Evolutionary conservation across 2,888 invertebrate genomes (phyloP), one percentile per base, ranked within the genome.

Genomic region (Sacculina carcini): DNA sequence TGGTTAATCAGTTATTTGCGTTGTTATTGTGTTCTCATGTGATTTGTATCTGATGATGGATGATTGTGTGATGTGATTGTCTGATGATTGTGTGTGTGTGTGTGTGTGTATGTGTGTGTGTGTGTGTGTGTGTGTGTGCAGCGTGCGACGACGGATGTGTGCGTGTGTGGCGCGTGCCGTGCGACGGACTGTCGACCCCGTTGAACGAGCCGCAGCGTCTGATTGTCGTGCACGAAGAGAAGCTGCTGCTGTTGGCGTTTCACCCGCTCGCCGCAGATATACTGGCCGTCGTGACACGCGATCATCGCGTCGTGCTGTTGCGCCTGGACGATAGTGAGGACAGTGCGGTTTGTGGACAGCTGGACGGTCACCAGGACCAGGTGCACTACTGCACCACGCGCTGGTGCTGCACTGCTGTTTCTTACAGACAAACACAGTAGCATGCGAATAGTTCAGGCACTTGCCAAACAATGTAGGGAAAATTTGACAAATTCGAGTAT

Each of bases 141-240:
- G 86, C 81, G 28, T 86, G 86, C 61, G 92, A 90, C 61, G 86
- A 87, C 65, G 90, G 89, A 2, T 72, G 73, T 56, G 73, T 87
- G 26, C 73, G 78, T 55, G 67, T 85, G 54, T 87, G 86, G 86
- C 71, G 73, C 55, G 74, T 87, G 56, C 80, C 81, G 0, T 73
- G 74, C 6, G 72, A 67, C 16, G 81, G 78, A n/a, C 70, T 79
- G 1, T 71, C 72, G 34, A 81, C 84, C 61, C 83, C 83, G 1
- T 80, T 81, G 0, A 86, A 85, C 64, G 73, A 73, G 52, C 78
- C 84, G 0, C 69, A 73, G 59, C 68, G 78, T 61, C 46, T 32
- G 46, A 74, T 76, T 14, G 57, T 58, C 61, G 86, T 84, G 1
- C 87, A 89, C 62, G 73, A 77, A 6, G 90, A 90, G 66, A 89